A percentile compares a stretch with the other conserved stretches of the same genome.
phyloP scores from a whole-genome alignment of 2,888 invertebrate species.

The Automeris io region DNA sequence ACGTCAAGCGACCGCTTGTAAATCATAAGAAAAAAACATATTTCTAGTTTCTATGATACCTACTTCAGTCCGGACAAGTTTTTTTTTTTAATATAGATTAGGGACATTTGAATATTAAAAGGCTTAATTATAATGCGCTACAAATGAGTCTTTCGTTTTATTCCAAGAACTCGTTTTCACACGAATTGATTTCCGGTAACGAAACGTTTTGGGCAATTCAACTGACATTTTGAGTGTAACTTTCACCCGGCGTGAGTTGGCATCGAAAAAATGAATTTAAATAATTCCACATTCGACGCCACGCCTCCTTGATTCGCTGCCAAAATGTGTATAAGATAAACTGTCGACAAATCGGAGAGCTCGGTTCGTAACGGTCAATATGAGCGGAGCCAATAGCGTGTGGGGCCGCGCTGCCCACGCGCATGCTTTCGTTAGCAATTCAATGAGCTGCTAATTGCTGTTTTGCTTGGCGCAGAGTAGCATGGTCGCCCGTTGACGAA shows the following conservation, averaged over 20 bases:
- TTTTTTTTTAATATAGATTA: too few relatives aligned
- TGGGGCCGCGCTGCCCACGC: slow-evolving; percentile 44
- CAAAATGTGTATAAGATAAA: slow-evolving; percentile 48
- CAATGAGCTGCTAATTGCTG: slow-evolving; percentile 58
- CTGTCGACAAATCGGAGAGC: slow-evolving; percentile 38
- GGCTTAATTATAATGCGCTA: too few relatives aligned
- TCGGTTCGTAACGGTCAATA: slow-evolving; percentile 31
- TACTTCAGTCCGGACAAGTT: too few relatives aligned
- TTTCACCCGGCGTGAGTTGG: slow-evolving; percentile 8
- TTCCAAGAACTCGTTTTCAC: too few relatives aligned
- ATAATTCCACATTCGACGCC: slow-evolving; percentile 20
- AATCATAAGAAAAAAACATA: too few relatives aligned
- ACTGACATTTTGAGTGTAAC: not conserved
- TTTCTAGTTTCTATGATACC: too few relatives aligned
- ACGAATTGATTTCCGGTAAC: too few relatives aligned
- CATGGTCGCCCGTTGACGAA: slow-evolving; percentile 30
- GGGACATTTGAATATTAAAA: too few relatives aligned
- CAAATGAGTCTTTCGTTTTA: too few relatives aligned
- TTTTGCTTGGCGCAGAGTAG: slow-evolving; percentile 44
- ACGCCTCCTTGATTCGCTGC: slow-evolving; percentile 62
- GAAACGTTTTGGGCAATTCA: not conserved
- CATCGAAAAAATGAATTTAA: slow-evolving; percentile 6
- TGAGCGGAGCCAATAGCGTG: slow-evolving; percentile 38
- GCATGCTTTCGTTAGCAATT: slow-evolving; percentile 59
- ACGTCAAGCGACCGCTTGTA: too few relatives aligned